Base-by-base conservation (phyloP, 1,140 invertebrate genomes). In the Centruroides sculpturatus region DNA sequence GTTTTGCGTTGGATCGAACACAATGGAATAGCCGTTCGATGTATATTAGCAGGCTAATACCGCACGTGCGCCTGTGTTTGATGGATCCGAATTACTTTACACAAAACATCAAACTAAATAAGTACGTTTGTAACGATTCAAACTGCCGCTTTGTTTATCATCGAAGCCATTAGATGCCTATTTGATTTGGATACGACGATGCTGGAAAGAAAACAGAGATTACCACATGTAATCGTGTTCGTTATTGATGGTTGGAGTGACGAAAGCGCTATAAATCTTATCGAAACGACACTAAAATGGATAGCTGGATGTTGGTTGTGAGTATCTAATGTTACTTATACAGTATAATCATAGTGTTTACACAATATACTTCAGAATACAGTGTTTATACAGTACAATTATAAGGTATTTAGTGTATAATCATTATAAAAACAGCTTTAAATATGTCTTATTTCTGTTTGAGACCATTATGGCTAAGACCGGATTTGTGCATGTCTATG, bases 31-130 rank as follows among this genome's bases (percentile, higher is more conserved):
- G 5, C 8, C 51, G 51, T 5, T 53, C 51, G 5, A 53, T 6
- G 8, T 53, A 85, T 65, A 83, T 89, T 6, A 80, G 84, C 0
- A 77, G 82, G 41, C 72, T 95, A 1, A 84, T 95, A 79, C 81
- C 81, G 48, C 84, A 84, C 59, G 85, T 91, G 63, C 79, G 90
- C 13, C 78, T 93, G 3, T 90, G 91, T 5, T 75, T 94, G 1
- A 76, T 95, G 67, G 86, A 91, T 57, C 89, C 87, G 0, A 82
- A 89, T 60, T 86, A 81, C 68, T 85, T 87, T 68, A 72, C 85
- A 34, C 82, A 86, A 66, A 79, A 81, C 60, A 80, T 85, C 0
- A 84, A 85, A 63, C 79, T 80, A 58, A 81, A 80, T 71, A 79
- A 74, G 7, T 84, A 79, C 68, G 83, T 86, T 0, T 72, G 76